phyloP scores from a whole-genome alignment of 1,140 invertebrate species.

The Mactra quadrangularis region DNA sequence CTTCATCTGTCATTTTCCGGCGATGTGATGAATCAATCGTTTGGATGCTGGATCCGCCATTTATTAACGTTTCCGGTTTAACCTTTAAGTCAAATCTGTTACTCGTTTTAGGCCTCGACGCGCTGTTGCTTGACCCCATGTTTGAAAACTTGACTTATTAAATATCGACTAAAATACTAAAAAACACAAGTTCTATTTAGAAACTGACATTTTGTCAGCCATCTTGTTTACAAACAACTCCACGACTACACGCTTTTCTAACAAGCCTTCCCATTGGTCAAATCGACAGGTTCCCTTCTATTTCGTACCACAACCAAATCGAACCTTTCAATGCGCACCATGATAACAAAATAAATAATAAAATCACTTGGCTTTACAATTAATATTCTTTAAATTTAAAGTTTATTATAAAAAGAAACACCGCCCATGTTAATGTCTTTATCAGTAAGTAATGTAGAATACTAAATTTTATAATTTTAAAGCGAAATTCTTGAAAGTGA shows the following conservation, averaged over 20 bases:
- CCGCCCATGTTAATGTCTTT: no score
- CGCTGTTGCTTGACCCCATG: slow-evolving; percentile 25
- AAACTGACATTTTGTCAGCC: slow-evolving; percentile 3
- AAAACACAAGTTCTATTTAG: background rate
- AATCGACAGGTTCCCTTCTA: no score
- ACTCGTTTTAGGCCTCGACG: slow-evolving; percentile 9
- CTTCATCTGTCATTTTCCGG: slow-evolving; percentile 44
- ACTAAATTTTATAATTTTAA: no score
- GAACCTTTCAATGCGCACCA: no score
- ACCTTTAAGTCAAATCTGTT: background rate
- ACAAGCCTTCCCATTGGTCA: background rate
- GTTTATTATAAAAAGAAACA: no score
- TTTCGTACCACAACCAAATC: no score
- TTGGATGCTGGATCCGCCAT: slow-evolving; percentile 12
- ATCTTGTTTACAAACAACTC: slow-evolving; percentile 59
- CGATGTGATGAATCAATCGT: slow-evolving; percentile 39
- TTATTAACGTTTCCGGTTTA: slow-evolving; percentile 37
- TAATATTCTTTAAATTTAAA: no score
- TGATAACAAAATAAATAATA: no score
- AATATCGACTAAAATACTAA: background rate
- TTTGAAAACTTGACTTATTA: background rate
- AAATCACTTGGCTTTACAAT: no score
- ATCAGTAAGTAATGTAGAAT: no score
- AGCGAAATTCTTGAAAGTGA: no score
- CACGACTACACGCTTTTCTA: slow-evolving; percentile 25